These are phyloP conservation scores for Acyrthosiphon pisum DNA, from an alignment of 1,140 invertebrate genomes.

Conservation along the genomic window DNA sequence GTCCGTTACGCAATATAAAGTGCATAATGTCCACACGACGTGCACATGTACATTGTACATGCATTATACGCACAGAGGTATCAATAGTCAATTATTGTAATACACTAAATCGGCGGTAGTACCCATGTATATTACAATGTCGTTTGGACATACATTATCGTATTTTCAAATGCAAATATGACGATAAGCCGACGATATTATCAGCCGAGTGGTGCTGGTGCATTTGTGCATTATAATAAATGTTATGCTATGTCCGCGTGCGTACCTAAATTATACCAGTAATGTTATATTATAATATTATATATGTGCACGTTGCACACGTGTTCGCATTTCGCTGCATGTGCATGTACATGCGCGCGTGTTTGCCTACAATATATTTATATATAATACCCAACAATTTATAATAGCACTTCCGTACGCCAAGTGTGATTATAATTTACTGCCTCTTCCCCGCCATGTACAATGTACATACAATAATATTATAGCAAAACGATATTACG, in stretches of 20 bases:
- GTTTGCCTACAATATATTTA: neutral
- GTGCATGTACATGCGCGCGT: neutral
- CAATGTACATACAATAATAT: neutral
- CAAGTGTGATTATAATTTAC: neutral
- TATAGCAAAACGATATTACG: neutral
- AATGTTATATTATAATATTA: neutral
- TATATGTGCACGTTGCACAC: neutral
- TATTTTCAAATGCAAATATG: neutral
- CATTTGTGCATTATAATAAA: neutral
- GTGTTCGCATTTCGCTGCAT: conserved; percentile 25
- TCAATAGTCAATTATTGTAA: neutral
- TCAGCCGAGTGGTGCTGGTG: neutral
- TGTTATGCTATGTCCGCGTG: neutral
- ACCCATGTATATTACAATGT: neutral
- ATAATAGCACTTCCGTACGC: neutral
- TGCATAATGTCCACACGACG: neutral
- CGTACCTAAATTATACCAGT: neutral
- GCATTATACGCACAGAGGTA: neutral
- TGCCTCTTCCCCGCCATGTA: neutral
- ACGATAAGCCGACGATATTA: neutral
- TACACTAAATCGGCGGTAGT: neutral
- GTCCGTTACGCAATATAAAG: neutral
- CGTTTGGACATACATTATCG: neutral
- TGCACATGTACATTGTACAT: too few relatives aligned
- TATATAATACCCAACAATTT: neutral